Conservation (phyloP, 2,113 vertebrate species). For the Hyperopisus bebe region DNA sequence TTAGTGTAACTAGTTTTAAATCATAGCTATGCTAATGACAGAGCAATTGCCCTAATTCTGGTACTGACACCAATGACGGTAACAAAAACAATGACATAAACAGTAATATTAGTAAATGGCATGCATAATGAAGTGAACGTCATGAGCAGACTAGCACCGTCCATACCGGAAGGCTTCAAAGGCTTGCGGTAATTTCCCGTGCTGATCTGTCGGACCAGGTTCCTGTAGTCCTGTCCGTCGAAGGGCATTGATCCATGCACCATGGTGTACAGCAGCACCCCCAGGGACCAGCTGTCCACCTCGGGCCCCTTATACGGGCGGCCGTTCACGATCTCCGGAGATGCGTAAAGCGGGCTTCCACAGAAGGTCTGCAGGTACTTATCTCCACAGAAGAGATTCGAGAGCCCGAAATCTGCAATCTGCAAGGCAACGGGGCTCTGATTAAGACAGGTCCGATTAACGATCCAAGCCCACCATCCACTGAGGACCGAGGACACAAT, state of each 20-base stretch:
- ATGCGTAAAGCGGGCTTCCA: constrained; percentile 89
- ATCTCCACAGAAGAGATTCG: constrained; percentile 83
- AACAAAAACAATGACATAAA: neutral
- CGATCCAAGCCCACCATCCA: neutral
- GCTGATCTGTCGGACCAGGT: constrained; percentile 84
- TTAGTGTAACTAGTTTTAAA: neutral
- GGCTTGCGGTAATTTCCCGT: constrained; percentile 81
- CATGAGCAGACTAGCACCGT: neutral
- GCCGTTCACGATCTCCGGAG: constrained; percentile 91
- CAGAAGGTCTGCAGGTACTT: constrained; percentile 87
- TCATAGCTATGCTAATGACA: neutral
- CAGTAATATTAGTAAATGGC: neutral
- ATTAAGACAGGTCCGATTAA: neutral
- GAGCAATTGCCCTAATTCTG: neutral
- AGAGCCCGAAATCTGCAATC: constrained; percentile 96
- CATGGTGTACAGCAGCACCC: constrained; percentile 86
- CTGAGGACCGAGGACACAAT: neutral
- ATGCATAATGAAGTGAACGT: neutral
- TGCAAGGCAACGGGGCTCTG: constrained; percentile 34
- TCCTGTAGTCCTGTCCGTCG: constrained; percentile 81
- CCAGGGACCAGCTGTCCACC: constrained; percentile 97
- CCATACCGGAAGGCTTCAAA: constrained; percentile 74
- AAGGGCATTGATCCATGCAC: constrained; percentile 94
- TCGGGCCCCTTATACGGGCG: constrained; percentile 80
- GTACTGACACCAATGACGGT: neutral